Evolutionary conservation across 2,888 invertebrate genomes (phyloP), one percentile per base, ranked within the genome.

Genomic region (Parelbella ahira): DNA sequence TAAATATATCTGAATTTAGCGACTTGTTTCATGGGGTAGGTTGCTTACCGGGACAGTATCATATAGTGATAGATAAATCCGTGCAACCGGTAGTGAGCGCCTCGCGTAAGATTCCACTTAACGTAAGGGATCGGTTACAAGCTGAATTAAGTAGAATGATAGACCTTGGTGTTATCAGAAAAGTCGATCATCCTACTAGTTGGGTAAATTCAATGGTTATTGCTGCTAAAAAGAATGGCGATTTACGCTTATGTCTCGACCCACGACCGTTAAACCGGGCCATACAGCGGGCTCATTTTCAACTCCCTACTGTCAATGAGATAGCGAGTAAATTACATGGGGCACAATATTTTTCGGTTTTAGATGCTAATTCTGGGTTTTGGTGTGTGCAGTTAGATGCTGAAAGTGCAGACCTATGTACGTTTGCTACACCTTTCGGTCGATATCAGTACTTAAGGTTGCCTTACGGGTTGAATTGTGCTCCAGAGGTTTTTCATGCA

Each of bases 151-250:
- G 24, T 6, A 19, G 36, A 5, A 46, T 49, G 46, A 33, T 30
- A 5, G 12, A 33, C 1, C 12, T 46, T 4, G 42, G 38, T 0
- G 50, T 52, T 1, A 51, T 55, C 6, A 27, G 48, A 18, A 52
- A 51, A 10, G 52, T 53, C 0, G 33, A 15, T 3, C 47, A 52
- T 24, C 50, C 52, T 1, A 52, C 54, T 1, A 15, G 32, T 1
- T 54, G 54, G 54, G 51, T 53, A 1, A 50, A 49, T 36, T 37
- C 41, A 0, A 32, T 55, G 3, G 50, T 51, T n/a, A 9, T 55
- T 1, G 47, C 44, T 0, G 47, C 45, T 1, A 52, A 53, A 13
- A 51, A 53, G 23, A 37, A 51, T 37, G 50, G 47, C 5, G 29
- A 19, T n/a, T 7, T 52, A 4, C 28, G 49, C 0, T 4, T 50